Percentiles rank a stretch among this genome's conserved stretches.
These are phyloP conservation scores for Artemia sinica DNA, from an alignment of 2,888 invertebrate genomes.

Conservation along the genomic window DNA sequence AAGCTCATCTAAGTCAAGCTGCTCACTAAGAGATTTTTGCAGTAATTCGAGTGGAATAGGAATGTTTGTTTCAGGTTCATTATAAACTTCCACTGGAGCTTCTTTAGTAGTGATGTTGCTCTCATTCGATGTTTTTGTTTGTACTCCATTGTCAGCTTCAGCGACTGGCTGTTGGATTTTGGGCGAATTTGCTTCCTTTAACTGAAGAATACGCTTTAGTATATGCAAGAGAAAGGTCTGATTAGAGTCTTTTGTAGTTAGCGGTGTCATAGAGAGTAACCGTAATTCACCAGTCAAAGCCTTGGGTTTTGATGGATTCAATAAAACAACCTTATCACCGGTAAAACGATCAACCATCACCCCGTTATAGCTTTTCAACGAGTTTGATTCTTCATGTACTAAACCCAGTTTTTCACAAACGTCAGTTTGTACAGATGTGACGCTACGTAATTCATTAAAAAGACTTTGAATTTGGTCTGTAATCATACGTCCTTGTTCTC, in stretches of 20 bases:
- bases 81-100: no score
- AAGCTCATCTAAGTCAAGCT: slow-evolving; percentile 48
- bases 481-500: slow-evolving; percentile 54
- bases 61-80: slow-evolving; percentile 17
- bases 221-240: slow-evolving; percentile 68
- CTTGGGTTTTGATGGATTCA: slow-evolving; percentile 51
- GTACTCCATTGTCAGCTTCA: slow-evolving; percentile 21
- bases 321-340: slow-evolving; percentile 52
- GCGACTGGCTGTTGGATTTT: slow-evolving; percentile 23
- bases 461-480: slow-evolving; percentile 50
- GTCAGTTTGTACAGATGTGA: background rate
- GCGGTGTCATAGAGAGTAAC: slow-evolving; percentile 58
- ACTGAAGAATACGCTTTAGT: slow-evolving; percentile 60
- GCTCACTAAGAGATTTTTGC: slow-evolving; percentile 43
- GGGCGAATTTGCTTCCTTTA: slow-evolving; percentile 39
- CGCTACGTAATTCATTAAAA: slow-evolving; percentile 38
- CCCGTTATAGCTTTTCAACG: slow-evolving; percentile 16
- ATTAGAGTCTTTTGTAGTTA: slow-evolving; percentile 63
- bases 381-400: background rate
- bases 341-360: slow-evolving; percentile 39
- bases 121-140: slow-evolving; percentile 18
- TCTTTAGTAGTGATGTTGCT: slow-evolving; percentile 16
- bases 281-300: slow-evolving; percentile 48
- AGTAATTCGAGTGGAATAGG: slow-evolving; percentile 21
- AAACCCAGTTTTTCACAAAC: slow-evolving; percentile 11